Conservation (phyloP, 2,113 vertebrate genomes). For the Poeciliopsis occidentalis region DNA sequence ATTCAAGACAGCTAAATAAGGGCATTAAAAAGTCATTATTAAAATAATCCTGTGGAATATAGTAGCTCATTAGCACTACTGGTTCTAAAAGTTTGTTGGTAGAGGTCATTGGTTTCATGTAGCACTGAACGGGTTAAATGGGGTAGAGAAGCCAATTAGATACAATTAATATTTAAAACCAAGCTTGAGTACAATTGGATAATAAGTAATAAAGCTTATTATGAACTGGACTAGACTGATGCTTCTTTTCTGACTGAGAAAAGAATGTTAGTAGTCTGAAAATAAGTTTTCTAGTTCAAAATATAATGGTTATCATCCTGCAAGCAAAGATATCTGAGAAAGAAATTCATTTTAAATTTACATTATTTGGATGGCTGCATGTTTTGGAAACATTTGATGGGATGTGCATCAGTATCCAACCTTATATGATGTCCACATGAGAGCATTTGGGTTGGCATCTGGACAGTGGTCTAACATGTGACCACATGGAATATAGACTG, state of each 20-base stretch:
- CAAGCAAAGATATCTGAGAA: no score
- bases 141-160: conserved; percentile 56
- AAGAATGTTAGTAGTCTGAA: background rate
- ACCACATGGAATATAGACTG: no score
- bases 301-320: background rate
- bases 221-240: conserved; percentile 24
- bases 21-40: conserved; percentile 29
- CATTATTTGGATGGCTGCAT: no score
- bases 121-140: conserved; percentile 37
- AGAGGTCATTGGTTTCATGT: conserved; percentile 56
- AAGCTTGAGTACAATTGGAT: conserved; percentile 47
- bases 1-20: conserved; percentile 19
- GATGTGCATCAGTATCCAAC: no score
- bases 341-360: no score
- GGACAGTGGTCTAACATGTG: no score
- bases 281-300: background rate
- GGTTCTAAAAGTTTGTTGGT: conserved; percentile 25
- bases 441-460: no score
- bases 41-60: conserved; percentile 38
- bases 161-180: conserved; percentile 52
- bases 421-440: no score
- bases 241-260: background rate
- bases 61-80: conserved; percentile 48
- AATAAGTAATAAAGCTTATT: conserved; percentile 44
- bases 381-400: no score